Base-by-base conservation (phyloP, 2,113 vertebrate genomes). In the Lophochroa leadbeateri region DNA sequence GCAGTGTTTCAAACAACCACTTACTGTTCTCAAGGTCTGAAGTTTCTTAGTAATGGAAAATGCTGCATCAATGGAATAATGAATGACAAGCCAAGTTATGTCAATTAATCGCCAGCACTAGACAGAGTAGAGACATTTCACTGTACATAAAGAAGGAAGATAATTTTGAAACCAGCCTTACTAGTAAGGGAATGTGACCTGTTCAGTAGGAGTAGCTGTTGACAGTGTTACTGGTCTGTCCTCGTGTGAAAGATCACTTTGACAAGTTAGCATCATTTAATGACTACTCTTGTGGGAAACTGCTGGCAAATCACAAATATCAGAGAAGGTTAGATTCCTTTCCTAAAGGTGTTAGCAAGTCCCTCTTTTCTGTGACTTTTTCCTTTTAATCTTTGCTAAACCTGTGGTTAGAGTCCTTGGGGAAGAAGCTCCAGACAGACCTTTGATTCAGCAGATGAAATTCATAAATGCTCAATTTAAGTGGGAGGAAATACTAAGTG, bases 401-500 rank as follows among this genome's bases (percentile, higher is more conserved):
- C 11, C 55, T 78, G 20, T 87, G 44, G 28, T 90, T 95, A 67
- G 44, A 69, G 50, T 91, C 76, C 47, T 60, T 74, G 69, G 55
- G 63, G 50, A 94, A 91, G 71, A 74, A 80, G 35, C 71, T 93
- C 64, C 64, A 68, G 50, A 29, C 41, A 92, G 88, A 78, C 43
- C 27, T 83, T 80, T 68, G 64, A 44, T 81, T 92, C 76, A 74
- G 55, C 57, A 55, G 47, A 31, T 81, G 64, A 74, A 47, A 39
- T 75, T 94, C 29, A 81, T 86, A 88, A 93, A 90, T 58, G 28
- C 60, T 80, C 5, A 41, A 44, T n/a, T 91, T 61, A 92, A 88
- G 79, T 71, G 72, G 50, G 68, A 93, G 75, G 90, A 94, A 96
- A 39, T 90, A 43, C 33, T 90, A 58, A 90, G 72, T 75, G 60